A percentile compares a stretch with the other conserved stretches of the same genome.
Evolutionary conservation across 1,140 invertebrate genomes (phyloP).

Genomic region (Mesaphorura yosii): DNA sequence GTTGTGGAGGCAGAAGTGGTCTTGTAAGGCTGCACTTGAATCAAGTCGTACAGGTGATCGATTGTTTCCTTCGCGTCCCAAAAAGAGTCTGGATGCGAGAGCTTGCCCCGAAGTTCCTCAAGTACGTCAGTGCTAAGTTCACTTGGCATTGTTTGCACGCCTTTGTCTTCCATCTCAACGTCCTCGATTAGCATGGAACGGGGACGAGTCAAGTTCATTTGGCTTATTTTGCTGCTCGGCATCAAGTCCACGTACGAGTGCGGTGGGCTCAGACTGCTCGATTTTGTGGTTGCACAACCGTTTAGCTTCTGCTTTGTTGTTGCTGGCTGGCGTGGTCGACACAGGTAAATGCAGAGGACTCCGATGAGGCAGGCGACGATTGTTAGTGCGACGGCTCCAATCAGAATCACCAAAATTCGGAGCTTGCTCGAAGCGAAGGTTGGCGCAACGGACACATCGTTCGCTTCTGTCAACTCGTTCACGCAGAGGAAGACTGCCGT

Average conservation of each 20-base stretch:
- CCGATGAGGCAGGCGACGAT: slow-evolving; percentile 22
- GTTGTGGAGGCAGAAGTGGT: too few species aligned
- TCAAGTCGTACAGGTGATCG: slow-evolving; percentile 62
- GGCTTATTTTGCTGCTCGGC: too few species aligned
- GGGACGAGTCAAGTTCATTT: slow-evolving; percentile 10
- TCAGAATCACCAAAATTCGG: slow-evolving; percentile 24
- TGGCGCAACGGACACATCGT: not conserved
- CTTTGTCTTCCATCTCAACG: slow-evolving; percentile 46
- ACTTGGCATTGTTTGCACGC: slow-evolving; percentile 57
- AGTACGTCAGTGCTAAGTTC: slow-evolving; percentile 61
- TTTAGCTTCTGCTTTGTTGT: not conserved
- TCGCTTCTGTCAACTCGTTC: slow-evolving; percentile 14
- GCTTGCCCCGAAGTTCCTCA: slow-evolving; percentile 50
- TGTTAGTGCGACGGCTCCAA: slow-evolving; percentile 20
- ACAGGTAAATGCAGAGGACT: slow-evolving; percentile 24
- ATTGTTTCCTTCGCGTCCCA: slow-evolving; percentile 62
- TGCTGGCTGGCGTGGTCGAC: not conserved
- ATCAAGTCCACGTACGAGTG: slow-evolving; percentile 4
- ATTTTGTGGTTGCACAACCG: too few species aligned
- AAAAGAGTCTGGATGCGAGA: slow-evolving; percentile 59
- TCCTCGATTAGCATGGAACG: slow-evolving; percentile 24
- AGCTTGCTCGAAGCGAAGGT: slow-evolving; percentile 20
- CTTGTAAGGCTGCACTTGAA: slow-evolving; percentile 63
- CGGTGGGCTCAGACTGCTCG: not conserved
- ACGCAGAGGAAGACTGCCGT: slow-evolving; percentile 16